Conservation (phyloP, 1,140 invertebrate genomes). For the Helicoverpa zea region DNA sequence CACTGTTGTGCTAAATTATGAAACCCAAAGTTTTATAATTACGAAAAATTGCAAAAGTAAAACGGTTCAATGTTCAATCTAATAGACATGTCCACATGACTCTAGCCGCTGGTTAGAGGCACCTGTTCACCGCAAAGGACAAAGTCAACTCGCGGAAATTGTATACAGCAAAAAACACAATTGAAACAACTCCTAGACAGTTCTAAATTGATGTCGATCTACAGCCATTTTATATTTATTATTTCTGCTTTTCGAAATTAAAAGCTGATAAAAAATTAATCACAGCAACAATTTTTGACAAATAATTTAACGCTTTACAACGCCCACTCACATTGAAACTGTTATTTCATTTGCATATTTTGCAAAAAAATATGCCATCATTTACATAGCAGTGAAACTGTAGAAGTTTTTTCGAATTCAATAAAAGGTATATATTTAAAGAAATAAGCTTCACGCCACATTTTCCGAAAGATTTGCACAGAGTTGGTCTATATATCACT, state of each 20-base stretch:
- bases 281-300: background rate
- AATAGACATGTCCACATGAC: constrained; percentile 43
- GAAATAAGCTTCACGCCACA: too few species aligned
- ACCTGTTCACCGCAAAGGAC: constrained; percentile 59
- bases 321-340: too few species aligned
- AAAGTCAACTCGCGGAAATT: constrained; percentile 58
- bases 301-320: too few species aligned
- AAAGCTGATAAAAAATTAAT: background rate
- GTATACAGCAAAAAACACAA: constrained; percentile 57
- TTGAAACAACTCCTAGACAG: constrained; percentile 49
- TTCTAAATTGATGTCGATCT: constrained; percentile 21
- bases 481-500: too few species aligned
- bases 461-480: too few species aligned
- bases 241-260: background rate
- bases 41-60: background rate
- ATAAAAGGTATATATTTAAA: too few species aligned
- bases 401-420: too few species aligned
- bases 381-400: too few species aligned
- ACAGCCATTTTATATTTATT: background rate
- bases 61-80: background rate
- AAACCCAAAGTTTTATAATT: background rate
- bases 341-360: too few species aligned
- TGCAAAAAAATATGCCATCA: too few species aligned
- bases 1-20: too few species aligned
- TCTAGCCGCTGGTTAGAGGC: constrained; percentile 37